Evolutionary conservation across 1,140 invertebrate genomes (phyloP).

Genomic region (Epicauta chinensis): DNA sequence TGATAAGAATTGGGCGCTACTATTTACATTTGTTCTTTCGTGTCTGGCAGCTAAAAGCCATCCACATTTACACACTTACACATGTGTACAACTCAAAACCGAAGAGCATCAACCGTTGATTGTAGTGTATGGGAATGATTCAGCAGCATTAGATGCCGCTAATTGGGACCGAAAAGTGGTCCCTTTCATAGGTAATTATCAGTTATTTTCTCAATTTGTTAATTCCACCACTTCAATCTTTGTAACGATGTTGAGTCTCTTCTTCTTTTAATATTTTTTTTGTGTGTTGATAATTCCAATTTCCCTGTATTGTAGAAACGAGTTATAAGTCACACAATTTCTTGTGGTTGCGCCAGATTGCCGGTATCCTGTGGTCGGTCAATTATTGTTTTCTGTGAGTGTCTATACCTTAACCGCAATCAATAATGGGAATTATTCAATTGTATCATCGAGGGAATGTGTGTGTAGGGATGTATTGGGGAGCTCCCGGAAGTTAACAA

Average conservation of each 20-base stretch:
- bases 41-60: too few species aligned
- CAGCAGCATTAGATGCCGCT: conserved; percentile 22
- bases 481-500: conserved; percentile 3
- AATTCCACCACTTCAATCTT: conserved; percentile 13
- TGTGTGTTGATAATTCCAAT: too few species aligned
- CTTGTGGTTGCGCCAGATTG: conserved; percentile 7
- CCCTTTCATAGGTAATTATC: conserved; percentile 23
- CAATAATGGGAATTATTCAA: conserved; percentile 16
- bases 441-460: conserved; percentile 7
- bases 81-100: too few species aligned
- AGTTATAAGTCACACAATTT: conserved; percentile 6
- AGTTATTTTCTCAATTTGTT: conserved; percentile 24
- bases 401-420: conserved; percentile 12
- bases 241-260: background rate
- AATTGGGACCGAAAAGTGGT: conserved; percentile 19
- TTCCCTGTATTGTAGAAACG: too few species aligned
- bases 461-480: conserved; percentile 6
- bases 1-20: too few species aligned
- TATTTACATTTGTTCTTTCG: too few species aligned
- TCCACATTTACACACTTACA: too few species aligned
- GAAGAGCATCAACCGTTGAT: too few species aligned
- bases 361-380: conserved; percentile 11
- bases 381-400: conserved; percentile 13
- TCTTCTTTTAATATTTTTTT: too few species aligned
- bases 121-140: conserved; percentile 11